Evolutionary conservation across 2,797 vertebrate genomes (phyloP).

Genomic region (Todus mexicanus): DNA sequence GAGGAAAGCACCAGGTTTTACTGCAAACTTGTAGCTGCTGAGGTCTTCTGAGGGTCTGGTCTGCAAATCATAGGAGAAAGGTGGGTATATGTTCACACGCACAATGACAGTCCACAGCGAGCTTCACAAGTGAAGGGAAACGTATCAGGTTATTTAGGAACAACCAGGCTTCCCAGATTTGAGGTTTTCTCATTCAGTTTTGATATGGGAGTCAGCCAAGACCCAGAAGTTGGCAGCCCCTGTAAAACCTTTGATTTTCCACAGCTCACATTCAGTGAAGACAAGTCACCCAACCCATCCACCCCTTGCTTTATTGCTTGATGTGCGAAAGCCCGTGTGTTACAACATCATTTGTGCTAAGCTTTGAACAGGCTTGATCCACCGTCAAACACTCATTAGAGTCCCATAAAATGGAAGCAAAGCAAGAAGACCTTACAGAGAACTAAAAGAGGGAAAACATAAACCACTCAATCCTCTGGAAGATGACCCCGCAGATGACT

Average conservation of each 20-base stretch:
- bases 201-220: not conserved
- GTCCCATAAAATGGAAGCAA: not conserved
- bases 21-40: not conserved
- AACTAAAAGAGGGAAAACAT: not conserved
- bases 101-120: not conserved
- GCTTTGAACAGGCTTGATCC: not conserved
- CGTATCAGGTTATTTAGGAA: not conserved
- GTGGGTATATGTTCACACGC: not conserved
- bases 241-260: not conserved
- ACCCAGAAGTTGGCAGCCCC: not conserved
- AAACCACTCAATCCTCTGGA: not conserved
- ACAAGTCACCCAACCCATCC: not conserved
- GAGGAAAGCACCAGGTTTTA: not conserved
- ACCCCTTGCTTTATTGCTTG: not conserved
- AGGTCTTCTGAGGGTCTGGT: not conserved
- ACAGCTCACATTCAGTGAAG: not conserved
- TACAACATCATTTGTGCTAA: not conserved
- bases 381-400: not conserved
- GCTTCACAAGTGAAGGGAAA: not conserved
- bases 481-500: not conserved
- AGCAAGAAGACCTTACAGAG: not conserved
- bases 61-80: not conserved
- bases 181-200: not conserved
- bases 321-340: not conserved
- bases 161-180: not conserved